Base-by-base conservation (phyloP, 2,113 vertebrate genomes). In the Athene cunicularia region DNA sequence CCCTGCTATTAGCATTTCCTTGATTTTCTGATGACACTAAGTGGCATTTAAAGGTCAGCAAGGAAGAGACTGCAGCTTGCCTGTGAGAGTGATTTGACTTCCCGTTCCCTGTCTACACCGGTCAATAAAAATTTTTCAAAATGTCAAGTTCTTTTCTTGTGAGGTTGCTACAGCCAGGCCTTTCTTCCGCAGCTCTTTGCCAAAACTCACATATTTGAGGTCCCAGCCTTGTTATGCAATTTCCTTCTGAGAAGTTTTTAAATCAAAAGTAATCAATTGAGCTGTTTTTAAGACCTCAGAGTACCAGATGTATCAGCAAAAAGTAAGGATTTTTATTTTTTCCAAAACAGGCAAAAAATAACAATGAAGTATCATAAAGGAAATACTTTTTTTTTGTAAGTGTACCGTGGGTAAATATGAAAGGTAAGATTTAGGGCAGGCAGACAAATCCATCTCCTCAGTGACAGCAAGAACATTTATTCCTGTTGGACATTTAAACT, bases 11-110 rank as follows among this genome's bases (percentile, higher is more conserved):
- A 93, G 53, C 49, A 81, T 93, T 94, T 94, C 90, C 60, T 90
- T 87, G 82, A 85, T 70, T 96, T 90, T 93, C 84, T 94, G 82
- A 72, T 81, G 83, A 94, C 72, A 81, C 68, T 77, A 85, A 83
- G 81, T 80, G 91, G 56, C 66, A 97, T 96, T 97, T 96, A 96
- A 97, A 96, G 94, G 94, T 96, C 88, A 97, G 52, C 8, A 53
- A 93, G 92, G 88, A 95, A 95, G 72, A 89, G 80, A 75, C 77
- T 80, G 77, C 28, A 74, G 86, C 92, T 80, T 70, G 80, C 63
- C 70, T 91, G 76, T 47, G 93, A 88, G 80, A 96, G 74, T 71
- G 85, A 85, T 82, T 32, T 94, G 90, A 83, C 75, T 97, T 97
- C 97, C 95, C 3, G 23, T 96, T 97, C 87, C 86, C 86, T 88